A percentile compares a stretch with the other conserved stretches of the same genome.
These are phyloP conservation scores for Pandion haliaetus DNA, from an alignment of 2,113 vertebrate genomes.

Conservation along the genomic window DNA sequence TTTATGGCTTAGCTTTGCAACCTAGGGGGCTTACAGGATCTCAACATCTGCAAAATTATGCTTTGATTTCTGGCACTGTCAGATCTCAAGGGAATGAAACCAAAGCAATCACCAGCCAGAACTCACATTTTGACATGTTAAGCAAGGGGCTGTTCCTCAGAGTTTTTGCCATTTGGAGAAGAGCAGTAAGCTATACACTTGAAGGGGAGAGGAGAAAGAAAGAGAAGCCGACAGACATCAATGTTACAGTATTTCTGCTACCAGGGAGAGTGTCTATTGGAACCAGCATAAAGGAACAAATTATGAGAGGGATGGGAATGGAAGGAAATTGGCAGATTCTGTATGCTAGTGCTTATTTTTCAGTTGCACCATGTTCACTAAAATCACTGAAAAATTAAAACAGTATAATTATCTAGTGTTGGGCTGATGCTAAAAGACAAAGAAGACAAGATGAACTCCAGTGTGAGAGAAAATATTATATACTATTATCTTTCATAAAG, in stretches of 20 bases:
- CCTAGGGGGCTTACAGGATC: slow-evolving; percentile 62
- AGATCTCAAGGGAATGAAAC: slow-evolving; percentile 53
- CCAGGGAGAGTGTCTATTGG: slow-evolving; percentile 51
- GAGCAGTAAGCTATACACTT: neutral
- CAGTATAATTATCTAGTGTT: neutral
- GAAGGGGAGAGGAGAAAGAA: neutral
- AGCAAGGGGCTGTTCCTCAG: slow-evolving; percentile 50
- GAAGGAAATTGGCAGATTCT: slow-evolving; percentile 18
- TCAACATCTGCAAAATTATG: slow-evolving; percentile 69
- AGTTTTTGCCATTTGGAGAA: slow-evolving; percentile 63
- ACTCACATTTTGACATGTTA: slow-evolving; percentile 73
- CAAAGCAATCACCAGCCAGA: slow-evolving; percentile 64
- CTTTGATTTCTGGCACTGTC: slow-evolving; percentile 69
- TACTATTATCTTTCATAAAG: neutral
- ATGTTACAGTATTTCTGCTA: slow-evolving; percentile 56
- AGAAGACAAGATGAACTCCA: neutral
- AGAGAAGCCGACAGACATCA: slow-evolving; percentile 43
- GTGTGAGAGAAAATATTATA: neutral
- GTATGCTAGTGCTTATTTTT: neutral
- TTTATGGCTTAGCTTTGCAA: slow-evolving; percentile 45
- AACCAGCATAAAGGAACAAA: slow-evolving; percentile 33
- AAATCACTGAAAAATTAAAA: neutral
- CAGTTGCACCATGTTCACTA: neutral
- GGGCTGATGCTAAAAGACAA: neutral
- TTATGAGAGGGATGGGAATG: slow-evolving; percentile 32